phyloP scores from a whole-genome alignment of 2,797 vertebrate genomes.

The Dipus sagitta region DNA sequence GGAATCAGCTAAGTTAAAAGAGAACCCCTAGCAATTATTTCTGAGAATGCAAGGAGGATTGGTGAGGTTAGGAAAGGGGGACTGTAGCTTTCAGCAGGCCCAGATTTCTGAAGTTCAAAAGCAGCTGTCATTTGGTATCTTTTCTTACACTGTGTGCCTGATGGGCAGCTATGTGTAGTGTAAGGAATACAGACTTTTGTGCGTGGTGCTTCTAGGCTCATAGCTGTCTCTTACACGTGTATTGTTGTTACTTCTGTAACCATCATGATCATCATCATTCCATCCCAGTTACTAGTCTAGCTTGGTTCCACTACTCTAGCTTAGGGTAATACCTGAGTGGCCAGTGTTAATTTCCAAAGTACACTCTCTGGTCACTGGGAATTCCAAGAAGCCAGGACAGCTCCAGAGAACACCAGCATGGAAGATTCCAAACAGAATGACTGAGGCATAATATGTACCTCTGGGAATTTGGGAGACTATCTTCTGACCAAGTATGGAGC shows the following conservation, averaged over 20 bases:
- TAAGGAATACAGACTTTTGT: conserved; percentile 24
- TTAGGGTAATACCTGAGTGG: background rate
- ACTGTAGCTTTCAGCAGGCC: conserved; percentile 73
- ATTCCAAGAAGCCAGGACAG: background rate
- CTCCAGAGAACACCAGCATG: background rate
- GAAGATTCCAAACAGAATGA: background rate
- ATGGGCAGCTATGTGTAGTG: conserved; percentile 46
- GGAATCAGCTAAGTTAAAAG: conserved; percentile 80
- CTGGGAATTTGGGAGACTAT: background rate
- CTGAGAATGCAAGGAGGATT: conserved; percentile 70
- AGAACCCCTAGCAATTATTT: conserved; percentile 82
- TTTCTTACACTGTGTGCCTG: conserved; percentile 38
- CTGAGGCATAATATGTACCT: background rate
- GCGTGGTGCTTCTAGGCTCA: background rate
- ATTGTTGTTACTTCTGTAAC: background rate
- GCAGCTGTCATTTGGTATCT: conserved; percentile 72
- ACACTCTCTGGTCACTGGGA: background rate
- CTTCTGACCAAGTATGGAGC: background rate
- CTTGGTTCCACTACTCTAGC: background rate
- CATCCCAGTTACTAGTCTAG: background rate
- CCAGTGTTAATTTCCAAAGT: background rate
- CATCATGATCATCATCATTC: background rate
- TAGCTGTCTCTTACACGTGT: background rate
- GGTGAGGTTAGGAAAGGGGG: conserved; percentile 80
- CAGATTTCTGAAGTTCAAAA: conserved; percentile 77